phyloP scores from a whole-genome alignment of 2,888 invertebrate genomes.

The Stenoptilia bipunctidactyla region DNA sequence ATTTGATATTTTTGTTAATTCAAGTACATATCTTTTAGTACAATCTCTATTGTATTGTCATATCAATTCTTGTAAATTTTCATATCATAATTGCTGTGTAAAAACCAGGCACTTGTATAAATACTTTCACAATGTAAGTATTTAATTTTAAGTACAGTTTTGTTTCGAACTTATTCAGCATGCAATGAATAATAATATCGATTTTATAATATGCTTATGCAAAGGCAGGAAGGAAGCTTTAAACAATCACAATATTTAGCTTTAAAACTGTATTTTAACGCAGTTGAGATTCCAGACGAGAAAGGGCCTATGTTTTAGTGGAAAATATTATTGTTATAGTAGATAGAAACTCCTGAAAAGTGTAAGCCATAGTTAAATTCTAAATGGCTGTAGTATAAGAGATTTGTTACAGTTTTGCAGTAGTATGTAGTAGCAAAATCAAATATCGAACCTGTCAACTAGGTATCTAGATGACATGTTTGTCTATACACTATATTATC shows the following conservation, averaged over 20 bases:
- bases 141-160: not conserved
- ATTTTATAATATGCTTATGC: conserved; percentile 5
- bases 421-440: conserved; percentile 57
- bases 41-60: conserved; percentile 60
- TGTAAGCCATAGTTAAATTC: conserved; percentile 32
- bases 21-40: conserved; percentile 69
- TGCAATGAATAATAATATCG: conserved; percentile 3
- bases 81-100: conserved; percentile 67
- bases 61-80: conserved; percentile 67
- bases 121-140: not conserved
- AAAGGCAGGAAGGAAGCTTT: conserved; percentile 44
- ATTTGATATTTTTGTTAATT: conserved; percentile 38
- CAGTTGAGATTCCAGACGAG: conserved; percentile 16
- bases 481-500: conserved; percentile 43
- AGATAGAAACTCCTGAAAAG: conserved; percentile 37
- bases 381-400: conserved; percentile 45
- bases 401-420: conserved; percentile 57
- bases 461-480: conserved; percentile 49
- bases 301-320: conserved; percentile 52
- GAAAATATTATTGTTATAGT: conserved; percentile 30
- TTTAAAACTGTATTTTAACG: conserved; percentile 32
- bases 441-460: conserved; percentile 48
- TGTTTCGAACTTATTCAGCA: not conserved
- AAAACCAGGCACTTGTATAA: conserved; percentile 37
- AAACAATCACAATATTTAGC: conserved; percentile 30